These are phyloP conservation scores for Chelonoidis abingdonii DNA, from an alignment of 2,113 vertebrate genomes.

Conservation along the genomic window DNA sequence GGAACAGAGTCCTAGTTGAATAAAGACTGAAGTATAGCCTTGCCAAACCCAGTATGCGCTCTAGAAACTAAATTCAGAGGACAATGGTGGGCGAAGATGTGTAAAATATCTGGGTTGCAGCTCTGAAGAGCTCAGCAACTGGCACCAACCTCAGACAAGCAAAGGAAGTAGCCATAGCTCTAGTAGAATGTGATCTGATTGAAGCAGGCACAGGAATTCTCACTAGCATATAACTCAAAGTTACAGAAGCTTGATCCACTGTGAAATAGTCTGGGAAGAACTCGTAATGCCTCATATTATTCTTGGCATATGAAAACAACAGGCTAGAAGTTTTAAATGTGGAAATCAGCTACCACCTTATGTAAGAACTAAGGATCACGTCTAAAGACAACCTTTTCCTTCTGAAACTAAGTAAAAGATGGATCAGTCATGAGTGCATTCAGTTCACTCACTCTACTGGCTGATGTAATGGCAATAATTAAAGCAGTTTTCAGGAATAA, in stretches of 20 bases:
- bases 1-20: neutral
- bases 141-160: neutral
- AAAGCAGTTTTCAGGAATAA: neutral
- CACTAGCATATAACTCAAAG: neutral
- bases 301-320: neutral
- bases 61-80: neutral
- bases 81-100: neutral
- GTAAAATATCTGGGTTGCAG: neutral
- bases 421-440: neutral
- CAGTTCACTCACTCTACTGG: neutral
- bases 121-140: neutral
- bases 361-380: neutral
- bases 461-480: neutral
- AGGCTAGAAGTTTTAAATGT: neutral
- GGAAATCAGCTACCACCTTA: neutral
- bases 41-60: neutral
- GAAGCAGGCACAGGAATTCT: neutral
- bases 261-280: neutral
- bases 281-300: neutral
- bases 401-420: neutral
- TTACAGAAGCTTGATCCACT: neutral
- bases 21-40: neutral
- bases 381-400: neutral
- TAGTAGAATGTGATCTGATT: neutral
- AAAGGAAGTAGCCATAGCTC: neutral